These are phyloP conservation scores for Iguana delicatissima DNA, from an alignment of 2,797 vertebrate genomes.

Conservation along the genomic window DNA sequence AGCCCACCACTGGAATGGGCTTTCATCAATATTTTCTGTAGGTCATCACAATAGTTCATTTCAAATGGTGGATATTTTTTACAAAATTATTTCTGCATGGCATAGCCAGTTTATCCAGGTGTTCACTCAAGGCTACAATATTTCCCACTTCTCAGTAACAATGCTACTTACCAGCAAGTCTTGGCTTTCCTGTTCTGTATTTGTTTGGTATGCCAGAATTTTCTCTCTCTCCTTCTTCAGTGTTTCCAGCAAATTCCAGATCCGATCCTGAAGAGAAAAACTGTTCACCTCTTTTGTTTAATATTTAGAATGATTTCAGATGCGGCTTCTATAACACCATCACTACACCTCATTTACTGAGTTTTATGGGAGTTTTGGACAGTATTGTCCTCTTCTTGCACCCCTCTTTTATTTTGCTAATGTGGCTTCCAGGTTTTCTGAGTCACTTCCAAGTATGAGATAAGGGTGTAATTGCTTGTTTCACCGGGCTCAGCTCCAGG, in stretches of 20 bases:
- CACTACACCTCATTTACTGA: too few species aligned
- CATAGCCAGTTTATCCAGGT: too few species aligned
- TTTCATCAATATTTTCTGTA: background rate
- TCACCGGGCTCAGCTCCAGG: too few species aligned
- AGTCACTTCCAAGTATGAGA: too few species aligned
- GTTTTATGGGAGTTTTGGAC: too few species aligned
- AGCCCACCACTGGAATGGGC: background rate
- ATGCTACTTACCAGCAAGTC: background rate
- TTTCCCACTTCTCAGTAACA: background rate
- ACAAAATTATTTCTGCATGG: background rate
- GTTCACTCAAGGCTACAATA: background rate
- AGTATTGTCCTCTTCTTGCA: too few species aligned
- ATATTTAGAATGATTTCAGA: background rate
- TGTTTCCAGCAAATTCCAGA: constrained; percentile 66
- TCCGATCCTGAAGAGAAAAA: constrained; percentile 51
- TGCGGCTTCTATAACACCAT: background rate
- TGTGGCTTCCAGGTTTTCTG: too few species aligned
- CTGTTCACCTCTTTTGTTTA: background rate
- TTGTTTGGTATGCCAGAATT: constrained; percentile 13
- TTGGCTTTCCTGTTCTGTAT: background rate
- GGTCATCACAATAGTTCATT: background rate
- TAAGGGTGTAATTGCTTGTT: too few species aligned
- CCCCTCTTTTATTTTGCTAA: background rate
- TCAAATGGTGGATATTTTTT: background rate
- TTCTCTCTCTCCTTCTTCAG: constrained; percentile 71